These are phyloP conservation scores for Typhlomys cinereus DNA, from an alignment of 2,113 vertebrate species.

Conservation along the genomic window DNA sequence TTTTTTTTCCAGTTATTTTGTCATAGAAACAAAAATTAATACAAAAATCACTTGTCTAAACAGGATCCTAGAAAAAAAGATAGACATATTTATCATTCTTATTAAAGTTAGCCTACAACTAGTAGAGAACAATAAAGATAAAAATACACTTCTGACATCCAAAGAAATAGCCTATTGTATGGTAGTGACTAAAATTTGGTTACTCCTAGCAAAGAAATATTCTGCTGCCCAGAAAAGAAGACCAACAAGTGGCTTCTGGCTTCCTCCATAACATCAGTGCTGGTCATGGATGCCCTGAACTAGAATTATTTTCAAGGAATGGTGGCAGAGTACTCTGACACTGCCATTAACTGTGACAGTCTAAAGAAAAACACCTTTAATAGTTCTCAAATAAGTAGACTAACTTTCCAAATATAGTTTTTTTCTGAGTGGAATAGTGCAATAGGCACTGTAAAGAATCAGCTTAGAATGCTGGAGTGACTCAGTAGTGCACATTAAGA, in stretches of 20 bases:
- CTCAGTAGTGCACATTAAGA: too few relatives aligned
- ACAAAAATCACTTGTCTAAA: neutral
- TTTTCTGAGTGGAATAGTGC: neutral
- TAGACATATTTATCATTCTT: neutral
- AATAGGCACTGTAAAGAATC: neutral
- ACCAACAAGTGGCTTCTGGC: neutral
- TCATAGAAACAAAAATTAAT: neutral
- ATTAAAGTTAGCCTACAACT: conserved; percentile 2
- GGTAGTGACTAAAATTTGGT: neutral
- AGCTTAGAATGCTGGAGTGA: neutral
- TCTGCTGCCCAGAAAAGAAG: neutral
- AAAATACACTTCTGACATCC: neutral
- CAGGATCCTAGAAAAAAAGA: conserved; percentile 20
- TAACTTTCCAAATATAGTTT: neutral
- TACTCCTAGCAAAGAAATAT: neutral
- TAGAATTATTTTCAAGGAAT: neutral
- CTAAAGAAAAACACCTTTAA: neutral
- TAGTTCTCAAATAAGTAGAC: neutral
- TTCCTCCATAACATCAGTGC: neutral
- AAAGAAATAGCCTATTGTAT: neutral
- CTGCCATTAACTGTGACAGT: neutral
- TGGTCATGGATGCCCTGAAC: neutral
- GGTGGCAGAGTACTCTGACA: neutral
- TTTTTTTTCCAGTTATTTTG: neutral
- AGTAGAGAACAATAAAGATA: neutral